A percentile compares a stretch with the other conserved stretches of the same genome.
Conservation (phyloP, 2,888 invertebrate species). For the Liopterus haemorrhoidalis region DNA sequence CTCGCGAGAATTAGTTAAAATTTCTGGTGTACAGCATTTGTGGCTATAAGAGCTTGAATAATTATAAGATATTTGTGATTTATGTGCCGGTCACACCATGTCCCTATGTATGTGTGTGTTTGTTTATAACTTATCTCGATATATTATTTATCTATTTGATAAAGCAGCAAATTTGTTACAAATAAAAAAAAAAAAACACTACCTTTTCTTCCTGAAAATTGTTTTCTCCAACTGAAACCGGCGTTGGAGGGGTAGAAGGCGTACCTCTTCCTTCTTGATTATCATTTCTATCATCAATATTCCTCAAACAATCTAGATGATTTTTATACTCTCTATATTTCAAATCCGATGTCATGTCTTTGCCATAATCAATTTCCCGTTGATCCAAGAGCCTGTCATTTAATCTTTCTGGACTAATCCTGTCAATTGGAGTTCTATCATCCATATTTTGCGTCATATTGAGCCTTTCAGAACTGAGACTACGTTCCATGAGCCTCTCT, state of each 20-base stretch:
- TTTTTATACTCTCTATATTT: conserved; percentile 46
- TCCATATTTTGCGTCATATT: conserved; percentile 10
- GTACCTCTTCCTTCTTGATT: conserved; percentile 42
- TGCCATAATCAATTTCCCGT: conserved; percentile 28
- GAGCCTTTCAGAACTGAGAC: conserved; percentile 14
- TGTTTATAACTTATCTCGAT: too few relatives aligned
- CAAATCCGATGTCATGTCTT: too few relatives aligned
- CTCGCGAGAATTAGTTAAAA: too few relatives aligned
- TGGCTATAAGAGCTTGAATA: too few relatives aligned
- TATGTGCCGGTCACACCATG: too few relatives aligned
- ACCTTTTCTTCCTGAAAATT: conserved; percentile 48
- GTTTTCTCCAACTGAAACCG: conserved; percentile 44
- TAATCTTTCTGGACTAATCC: too few relatives aligned
- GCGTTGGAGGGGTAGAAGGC: conserved; percentile 48
- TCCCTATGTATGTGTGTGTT: too few relatives aligned
- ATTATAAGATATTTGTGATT: too few relatives aligned
- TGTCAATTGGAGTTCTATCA: conserved; percentile 7
- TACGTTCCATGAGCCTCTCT: conserved; percentile 35
- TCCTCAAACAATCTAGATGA: conserved; percentile 44
- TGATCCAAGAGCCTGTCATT: conserved; percentile 38
- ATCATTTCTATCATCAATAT: conserved; percentile 19
- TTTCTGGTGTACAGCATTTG: too few relatives aligned
- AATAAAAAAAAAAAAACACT: conserved; percentile 22
- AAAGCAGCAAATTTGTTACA: not conserved
- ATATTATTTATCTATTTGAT: too few relatives aligned